phyloP scores from a whole-genome alignment of 2,888 invertebrate genomes.

The Aspidiotus destructor region DNA sequence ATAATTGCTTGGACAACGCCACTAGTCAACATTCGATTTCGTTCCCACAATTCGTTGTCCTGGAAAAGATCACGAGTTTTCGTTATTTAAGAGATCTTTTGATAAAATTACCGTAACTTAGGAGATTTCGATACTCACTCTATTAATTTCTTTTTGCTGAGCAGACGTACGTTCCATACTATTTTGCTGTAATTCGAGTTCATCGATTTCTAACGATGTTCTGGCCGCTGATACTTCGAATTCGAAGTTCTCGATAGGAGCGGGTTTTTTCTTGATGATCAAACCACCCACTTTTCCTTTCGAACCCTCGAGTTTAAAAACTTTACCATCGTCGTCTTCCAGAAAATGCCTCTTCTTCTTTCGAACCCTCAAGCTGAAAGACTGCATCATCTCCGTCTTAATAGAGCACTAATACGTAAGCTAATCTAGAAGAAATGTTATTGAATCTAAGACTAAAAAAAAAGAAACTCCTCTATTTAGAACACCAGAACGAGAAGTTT shows the following conservation, averaged over 20 bases:
- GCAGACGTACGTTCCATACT: constrained; percentile 89
- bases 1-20: constrained; percentile 85
- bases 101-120: neutral
- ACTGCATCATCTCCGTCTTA: no score
- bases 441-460: no score
- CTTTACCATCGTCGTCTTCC: constrained; percentile 44
- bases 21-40: constrained; percentile 91
- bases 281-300: constrained; percentile 57
- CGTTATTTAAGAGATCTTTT: neutral
- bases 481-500: no score
- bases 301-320: constrained; percentile 65
- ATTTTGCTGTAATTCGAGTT: constrained; percentile 75
- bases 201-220: constrained; percentile 73
- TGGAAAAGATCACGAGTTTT: constrained; percentile 37
- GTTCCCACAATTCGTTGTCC: constrained; percentile 98
- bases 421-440: no score
- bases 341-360: no score
- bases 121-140: constrained; percentile 42
- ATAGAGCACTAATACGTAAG: no score
- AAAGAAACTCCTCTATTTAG: no score
- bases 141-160: constrained; percentile 91
- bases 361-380: no score
- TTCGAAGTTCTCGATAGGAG: constrained; percentile 38
- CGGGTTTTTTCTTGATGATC: constrained; percentile 58
- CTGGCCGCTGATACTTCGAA: constrained; percentile 60